Evolutionary conservation across 2,888 invertebrate genomes (phyloP).

Genomic region (Clanis bilineata): DNA sequence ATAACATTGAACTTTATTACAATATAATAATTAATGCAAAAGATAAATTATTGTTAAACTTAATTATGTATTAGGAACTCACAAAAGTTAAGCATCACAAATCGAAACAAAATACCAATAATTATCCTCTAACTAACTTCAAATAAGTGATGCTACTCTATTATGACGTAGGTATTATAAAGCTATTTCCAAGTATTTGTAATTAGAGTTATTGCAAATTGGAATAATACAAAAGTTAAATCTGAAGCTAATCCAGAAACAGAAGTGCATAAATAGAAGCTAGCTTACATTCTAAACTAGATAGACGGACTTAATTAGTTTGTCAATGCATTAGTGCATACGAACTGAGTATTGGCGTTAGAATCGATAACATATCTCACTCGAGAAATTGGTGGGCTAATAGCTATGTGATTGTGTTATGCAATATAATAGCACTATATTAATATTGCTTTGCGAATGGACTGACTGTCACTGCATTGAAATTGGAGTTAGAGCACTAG

Average conservation of each 20-base stretch:
- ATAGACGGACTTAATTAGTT: conserved; percentile 7
- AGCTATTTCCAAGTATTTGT: neutral
- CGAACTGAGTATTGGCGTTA: neutral
- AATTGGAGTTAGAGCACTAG: neutral
- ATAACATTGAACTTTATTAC: no score
- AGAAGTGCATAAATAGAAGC: neutral
- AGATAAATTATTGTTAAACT: no score
- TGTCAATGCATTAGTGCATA: conserved; percentile 16
- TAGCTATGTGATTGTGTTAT: conserved; percentile 3
- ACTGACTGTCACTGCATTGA: neutral
- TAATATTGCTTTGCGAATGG: neutral
- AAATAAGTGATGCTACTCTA: no score
- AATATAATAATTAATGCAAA: no score
- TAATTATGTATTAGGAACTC: no score
- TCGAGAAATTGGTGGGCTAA: conserved; percentile 7
- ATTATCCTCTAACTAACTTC: no score
- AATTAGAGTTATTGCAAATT: neutral
- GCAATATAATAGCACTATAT: neutral
- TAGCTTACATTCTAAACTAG: neutral
- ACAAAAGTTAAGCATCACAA: no score
- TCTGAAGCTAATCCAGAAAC: neutral
- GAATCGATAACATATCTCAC: neutral
- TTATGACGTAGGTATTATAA: no score
- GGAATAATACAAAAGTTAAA: neutral
- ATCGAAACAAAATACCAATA: no score